A percentile compares a stretch with the other conserved stretches of the same genome.
Conservation (phyloP, 2,888 invertebrate genomes). For the Leptinotarsa juncta region DNA sequence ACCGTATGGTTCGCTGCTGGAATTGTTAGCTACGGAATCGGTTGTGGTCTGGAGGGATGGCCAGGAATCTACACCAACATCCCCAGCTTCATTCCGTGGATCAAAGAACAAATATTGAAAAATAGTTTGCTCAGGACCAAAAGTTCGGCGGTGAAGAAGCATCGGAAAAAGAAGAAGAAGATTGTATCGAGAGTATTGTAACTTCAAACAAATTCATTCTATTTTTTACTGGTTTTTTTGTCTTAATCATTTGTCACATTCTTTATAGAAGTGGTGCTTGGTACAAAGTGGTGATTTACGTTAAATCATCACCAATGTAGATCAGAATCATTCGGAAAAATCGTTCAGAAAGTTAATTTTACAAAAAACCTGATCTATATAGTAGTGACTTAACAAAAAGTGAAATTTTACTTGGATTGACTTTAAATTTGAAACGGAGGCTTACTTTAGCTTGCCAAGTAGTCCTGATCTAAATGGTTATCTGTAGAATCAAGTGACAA, state of each 20-base stretch:
- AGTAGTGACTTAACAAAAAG: too few species aligned
- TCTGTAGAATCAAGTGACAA: too few species aligned
- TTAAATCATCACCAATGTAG: too few species aligned
- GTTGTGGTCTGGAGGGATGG: slow-evolving; percentile 68
- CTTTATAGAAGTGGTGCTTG: too few species aligned
- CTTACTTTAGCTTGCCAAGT: too few species aligned
- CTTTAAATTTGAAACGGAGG: too few species aligned
- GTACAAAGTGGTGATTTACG: too few species aligned
- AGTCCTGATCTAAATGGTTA: too few species aligned
- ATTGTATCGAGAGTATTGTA: not conserved
- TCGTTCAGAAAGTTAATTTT: too few species aligned
- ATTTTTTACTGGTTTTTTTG: not conserved
- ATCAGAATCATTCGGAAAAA: too few species aligned
- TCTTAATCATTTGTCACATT: not conserved
- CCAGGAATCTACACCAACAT: slow-evolving; percentile 79
- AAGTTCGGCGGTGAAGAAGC: slow-evolving; percentile 32
- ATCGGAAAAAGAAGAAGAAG: slow-evolving; percentile 16
- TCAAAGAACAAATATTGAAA: slow-evolving; percentile 59
- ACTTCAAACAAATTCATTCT: not conserved
- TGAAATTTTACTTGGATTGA: too few species aligned
- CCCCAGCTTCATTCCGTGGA: slow-evolving; percentile 73
- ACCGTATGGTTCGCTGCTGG: slow-evolving; percentile 68
- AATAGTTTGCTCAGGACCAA: slow-evolving; percentile 57
- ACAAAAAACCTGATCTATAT: too few species aligned
- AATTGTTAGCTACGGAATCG: slow-evolving; percentile 76